Conservation (phyloP, 2,113 vertebrate species). For the Isichthys henryi region DNA sequence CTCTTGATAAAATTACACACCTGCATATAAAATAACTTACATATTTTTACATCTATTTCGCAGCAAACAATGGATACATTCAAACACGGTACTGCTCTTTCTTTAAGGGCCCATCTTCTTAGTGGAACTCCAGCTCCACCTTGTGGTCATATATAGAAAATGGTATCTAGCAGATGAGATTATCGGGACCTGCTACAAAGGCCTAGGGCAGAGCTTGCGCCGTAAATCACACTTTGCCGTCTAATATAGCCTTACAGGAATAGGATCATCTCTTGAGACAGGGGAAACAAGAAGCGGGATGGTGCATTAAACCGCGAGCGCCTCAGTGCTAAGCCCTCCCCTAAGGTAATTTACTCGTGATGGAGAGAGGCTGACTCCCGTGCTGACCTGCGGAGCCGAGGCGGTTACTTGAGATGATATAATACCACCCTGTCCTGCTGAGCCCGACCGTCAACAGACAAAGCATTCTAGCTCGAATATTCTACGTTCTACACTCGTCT, state of each 20-base stretch:
- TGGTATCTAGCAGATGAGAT: background rate
- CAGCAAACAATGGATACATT: background rate
- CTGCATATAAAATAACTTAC: background rate
- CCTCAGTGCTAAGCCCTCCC: background rate
- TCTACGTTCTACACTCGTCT: background rate
- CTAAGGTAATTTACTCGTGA: background rate
- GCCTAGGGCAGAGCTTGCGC: background rate
- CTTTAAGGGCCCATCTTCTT: background rate
- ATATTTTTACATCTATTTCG: background rate
- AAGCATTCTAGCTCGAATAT: background rate
- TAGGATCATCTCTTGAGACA: background rate
- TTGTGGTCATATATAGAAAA: background rate
- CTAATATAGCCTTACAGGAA: background rate
- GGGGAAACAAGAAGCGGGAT: background rate
- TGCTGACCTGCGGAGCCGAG: background rate
- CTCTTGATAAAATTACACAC: background rate
- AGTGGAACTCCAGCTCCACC: slow-evolving; percentile 8
- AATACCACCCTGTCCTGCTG: background rate
- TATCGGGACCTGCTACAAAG: background rate
- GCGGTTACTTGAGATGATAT: background rate
- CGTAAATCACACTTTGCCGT: background rate
- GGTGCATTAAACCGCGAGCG: background rate
- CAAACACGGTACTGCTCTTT: background rate
- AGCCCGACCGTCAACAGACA: background rate
- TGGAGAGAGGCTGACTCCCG: background rate